Conservation (phyloP, 2,113 vertebrate genomes). For the Pomatostomus ruficeps region DNA sequence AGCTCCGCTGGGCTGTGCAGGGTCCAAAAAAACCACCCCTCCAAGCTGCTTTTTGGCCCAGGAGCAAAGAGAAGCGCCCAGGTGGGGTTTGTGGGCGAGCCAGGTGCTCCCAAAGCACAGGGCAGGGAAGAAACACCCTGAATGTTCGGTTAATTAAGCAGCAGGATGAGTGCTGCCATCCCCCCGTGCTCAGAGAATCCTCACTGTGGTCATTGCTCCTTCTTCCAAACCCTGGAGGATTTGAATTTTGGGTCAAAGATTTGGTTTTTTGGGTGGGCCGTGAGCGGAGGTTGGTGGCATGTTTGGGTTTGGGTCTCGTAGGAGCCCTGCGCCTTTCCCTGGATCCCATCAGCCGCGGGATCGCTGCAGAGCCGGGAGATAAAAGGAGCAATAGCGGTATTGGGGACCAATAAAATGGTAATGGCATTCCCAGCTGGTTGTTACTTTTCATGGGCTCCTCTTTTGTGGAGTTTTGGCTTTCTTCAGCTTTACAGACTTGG, state of each 20-base stretch:
- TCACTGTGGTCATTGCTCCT: rapidly evolving
- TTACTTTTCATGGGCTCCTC: not conserved
- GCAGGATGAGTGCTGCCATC: not conserved
- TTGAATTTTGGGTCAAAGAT: not conserved
- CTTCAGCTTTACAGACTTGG: not conserved
- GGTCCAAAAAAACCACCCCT: not conserved
- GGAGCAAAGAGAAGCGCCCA: not conserved
- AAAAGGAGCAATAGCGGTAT: not conserved
- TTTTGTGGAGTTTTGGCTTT: not conserved
- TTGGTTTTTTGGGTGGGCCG: not conserved
- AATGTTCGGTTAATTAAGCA: not conserved
- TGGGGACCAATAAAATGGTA: constrained; percentile 35
- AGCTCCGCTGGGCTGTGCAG: not conserved
- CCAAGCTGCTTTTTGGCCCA: not conserved
- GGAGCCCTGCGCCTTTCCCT: not conserved
- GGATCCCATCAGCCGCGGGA: not conserved
- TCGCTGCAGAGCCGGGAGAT: not conserved
- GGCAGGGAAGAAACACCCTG: not conserved
- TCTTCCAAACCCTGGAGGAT: not conserved
- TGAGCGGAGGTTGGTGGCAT: not conserved
- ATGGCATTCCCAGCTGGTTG: not conserved
- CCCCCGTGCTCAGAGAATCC: not conserved
- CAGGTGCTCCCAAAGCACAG: not conserved
- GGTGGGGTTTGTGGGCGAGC: not conserved
- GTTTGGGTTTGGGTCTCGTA: not conserved